Percentiles rank a stretch among this genome's conserved stretches.
Evolutionary conservation across 37 sponge, comb jelly and placozoan genomes (phyloP).

Genomic region (Axinella damicornis): DNA sequence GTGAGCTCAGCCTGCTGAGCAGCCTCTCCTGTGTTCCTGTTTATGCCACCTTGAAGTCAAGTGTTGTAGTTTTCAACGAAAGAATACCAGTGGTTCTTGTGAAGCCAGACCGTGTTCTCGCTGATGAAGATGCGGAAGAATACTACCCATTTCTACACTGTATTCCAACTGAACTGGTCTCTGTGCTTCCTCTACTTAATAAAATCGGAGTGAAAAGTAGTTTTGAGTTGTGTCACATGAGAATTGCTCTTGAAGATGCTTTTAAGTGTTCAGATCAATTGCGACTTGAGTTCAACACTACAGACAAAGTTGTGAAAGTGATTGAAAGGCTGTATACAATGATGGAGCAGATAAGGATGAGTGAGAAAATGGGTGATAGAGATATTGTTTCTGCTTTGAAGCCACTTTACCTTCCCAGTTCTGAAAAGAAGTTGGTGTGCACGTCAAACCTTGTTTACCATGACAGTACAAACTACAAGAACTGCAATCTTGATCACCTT

Average conservation of each 20-base stretch:
- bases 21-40: too few relatives aligned
- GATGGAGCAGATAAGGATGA: background rate
- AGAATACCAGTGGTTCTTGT: conserved; percentile 37
- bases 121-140: background rate
- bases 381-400: too few relatives aligned
- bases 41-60: too few relatives aligned
- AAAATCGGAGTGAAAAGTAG: conserved; percentile 6
- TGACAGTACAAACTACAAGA: background rate
- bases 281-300: background rate
- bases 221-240: background rate
- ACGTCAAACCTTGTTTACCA: background rate
- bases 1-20: too few relatives aligned
- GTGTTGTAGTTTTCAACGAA: too few relatives aligned
- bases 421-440: background rate
- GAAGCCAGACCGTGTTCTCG: conserved; percentile 44
- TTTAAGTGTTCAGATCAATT: background rate
- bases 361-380: too few relatives aligned
- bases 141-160: conserved; percentile 52
- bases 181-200: background rate
- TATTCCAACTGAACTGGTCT: conserved; percentile 3
- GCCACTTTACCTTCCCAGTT: too few relatives aligned
- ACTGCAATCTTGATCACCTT: background rate
- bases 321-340: background rate
- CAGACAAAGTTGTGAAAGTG: background rate
- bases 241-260: background rate